A percentile compares a stretch with the other conserved stretches of the same genome.
Evolutionary conservation across 2,888 invertebrate species (phyloP).

Genomic region (Apocheima hispidaria): DNA sequence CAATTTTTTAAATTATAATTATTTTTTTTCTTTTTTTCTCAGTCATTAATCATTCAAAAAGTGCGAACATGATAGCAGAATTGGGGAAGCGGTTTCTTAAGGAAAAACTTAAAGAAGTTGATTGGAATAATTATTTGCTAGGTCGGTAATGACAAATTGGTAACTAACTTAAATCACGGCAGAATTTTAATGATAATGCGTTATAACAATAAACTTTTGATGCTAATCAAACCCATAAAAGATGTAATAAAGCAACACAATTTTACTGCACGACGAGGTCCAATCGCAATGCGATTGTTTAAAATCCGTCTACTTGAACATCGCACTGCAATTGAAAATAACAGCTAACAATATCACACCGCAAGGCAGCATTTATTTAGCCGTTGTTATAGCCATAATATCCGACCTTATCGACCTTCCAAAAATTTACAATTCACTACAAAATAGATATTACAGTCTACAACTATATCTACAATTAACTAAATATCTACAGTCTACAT

Average conservation of each 20-base stretch:
- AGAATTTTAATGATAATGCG: no score
- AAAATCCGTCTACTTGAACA: not conserved
- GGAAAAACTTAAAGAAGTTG: no score
- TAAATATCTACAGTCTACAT: constrained; percentile 25
- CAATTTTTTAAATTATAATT: no score
- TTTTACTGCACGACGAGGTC: not conserved
- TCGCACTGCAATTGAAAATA: not conserved
- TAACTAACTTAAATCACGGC: not conserved
- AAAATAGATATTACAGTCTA: not conserved
- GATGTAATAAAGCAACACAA: not conserved
- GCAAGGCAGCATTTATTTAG: not conserved
- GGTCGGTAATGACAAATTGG: not conserved
- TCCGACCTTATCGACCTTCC: not conserved
- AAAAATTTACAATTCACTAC: constrained; percentile 23
- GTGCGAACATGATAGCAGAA: no score
- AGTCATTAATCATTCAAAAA: no score
- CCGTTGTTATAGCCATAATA: not conserved
- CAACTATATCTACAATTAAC: constrained; percentile 19
- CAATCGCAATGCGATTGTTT: not conserved
- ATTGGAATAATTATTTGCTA: no score
- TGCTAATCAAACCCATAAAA: not conserved
- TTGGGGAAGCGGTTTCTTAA: no score
- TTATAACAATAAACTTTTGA: not conserved
- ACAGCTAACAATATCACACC: not conserved
- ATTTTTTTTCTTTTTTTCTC: no score